A percentile compares a stretch with the other conserved stretches of the same genome.
These are phyloP conservation scores for Hapalemur alaotrensis DNA, from an alignment of 2,797 vertebrate genomes.

Conservation along the genomic window DNA sequence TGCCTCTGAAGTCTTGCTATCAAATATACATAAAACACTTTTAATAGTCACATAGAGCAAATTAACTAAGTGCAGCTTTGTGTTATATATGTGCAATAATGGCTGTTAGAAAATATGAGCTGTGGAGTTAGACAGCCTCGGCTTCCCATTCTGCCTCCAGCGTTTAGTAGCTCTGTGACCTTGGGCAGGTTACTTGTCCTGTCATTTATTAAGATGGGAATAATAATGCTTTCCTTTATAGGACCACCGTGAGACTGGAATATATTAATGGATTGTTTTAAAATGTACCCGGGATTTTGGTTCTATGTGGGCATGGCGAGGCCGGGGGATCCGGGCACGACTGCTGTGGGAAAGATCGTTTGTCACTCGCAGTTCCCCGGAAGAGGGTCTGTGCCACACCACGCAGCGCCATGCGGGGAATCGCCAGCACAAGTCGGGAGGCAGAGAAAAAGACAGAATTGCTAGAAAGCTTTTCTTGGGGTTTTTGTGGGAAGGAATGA, in stretches of 20 bases:
- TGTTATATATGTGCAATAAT: background rate
- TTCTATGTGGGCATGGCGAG: background rate
- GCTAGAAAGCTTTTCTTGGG: background rate
- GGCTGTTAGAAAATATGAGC: background rate
- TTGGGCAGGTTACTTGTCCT: background rate
- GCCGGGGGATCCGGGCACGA: too few species aligned
- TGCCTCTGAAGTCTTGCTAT: background rate
- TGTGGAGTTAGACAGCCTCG: background rate
- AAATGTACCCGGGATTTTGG: background rate
- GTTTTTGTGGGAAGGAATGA: background rate
- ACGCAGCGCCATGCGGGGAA: rapidly evolving
- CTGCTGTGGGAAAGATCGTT: background rate
- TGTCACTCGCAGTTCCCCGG: background rate
- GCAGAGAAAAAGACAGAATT: background rate
- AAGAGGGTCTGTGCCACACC: background rate
- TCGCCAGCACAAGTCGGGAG: background rate
- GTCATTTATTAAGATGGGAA: background rate
- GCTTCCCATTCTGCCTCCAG: background rate
- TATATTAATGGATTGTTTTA: background rate
- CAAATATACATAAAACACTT: background rate
- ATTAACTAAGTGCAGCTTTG: background rate
- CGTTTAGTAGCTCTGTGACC: background rate
- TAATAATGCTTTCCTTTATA: background rate
- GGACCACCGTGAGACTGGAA: background rate
- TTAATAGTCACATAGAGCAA: background rate